Evolutionary conservation across 2,113 vertebrate species (phyloP).

Genomic region (Seriola aureovittata): DNA sequence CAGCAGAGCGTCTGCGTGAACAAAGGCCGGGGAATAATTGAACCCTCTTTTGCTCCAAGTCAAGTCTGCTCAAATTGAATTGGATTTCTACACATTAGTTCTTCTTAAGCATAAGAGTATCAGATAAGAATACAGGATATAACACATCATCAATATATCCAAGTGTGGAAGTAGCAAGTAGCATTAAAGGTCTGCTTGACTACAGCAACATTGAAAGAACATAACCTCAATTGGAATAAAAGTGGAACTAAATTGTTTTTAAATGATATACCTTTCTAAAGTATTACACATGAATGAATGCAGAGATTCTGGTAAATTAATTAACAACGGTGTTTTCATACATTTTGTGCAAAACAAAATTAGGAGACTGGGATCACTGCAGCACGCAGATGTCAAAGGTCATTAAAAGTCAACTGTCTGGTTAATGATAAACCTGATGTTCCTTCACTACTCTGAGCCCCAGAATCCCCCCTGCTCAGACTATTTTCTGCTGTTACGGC

Average conservation of each 20-base stretch:
- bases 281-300: not conserved
- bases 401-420: slow-evolving; percentile 10
- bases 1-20: slow-evolving; percentile 2
- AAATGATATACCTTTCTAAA: not conserved
- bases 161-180: not conserved
- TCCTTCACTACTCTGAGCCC: slow-evolving; percentile 1
- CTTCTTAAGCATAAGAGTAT: not conserved
- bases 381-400: slow-evolving; percentile 29
- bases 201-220: not conserved
- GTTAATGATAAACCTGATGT: slow-evolving; percentile 1
- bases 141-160: not conserved
- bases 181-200: not conserved
- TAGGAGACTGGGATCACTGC: not conserved
- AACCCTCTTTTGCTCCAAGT: not conserved
- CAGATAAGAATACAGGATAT: not conserved
- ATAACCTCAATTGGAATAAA: not conserved
- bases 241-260: not conserved
- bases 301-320: not conserved
- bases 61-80: not conserved
- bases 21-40: slow-evolving; percentile 23
- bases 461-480: slow-evolving; percentile 27
- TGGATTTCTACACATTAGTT: slow-evolving; percentile 5
- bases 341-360: not conserved
- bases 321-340: not conserved
- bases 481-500: slow-evolving; percentile 61